A percentile compares a stretch with the other conserved stretches of the same genome.
phyloP scores from a whole-genome alignment of 1,140 invertebrate genomes.

The Penaeus indicus region DNA sequence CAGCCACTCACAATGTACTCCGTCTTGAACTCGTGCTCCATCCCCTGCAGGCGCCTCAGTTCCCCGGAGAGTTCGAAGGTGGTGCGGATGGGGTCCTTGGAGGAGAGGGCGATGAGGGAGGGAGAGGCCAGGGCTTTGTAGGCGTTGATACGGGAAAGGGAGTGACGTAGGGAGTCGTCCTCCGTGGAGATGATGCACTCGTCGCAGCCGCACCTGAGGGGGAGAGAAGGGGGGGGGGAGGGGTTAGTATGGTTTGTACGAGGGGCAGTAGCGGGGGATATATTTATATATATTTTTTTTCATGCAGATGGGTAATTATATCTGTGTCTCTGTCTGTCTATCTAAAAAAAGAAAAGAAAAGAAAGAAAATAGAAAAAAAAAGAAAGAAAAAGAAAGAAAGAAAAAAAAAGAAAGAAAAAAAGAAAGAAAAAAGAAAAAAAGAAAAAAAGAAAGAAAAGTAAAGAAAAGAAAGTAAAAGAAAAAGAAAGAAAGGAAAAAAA shows the following conservation, averaged over 20 bases:
- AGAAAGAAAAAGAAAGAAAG: background rate
- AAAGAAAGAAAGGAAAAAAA: too few relatives aligned
- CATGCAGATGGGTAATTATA: too few relatives aligned
- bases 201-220: constrained; percentile 81
- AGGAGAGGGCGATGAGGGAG: constrained; percentile 91
- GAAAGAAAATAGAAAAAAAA: too few relatives aligned
- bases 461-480: background rate
- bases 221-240: background rate
- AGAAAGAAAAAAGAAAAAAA: too few relatives aligned
- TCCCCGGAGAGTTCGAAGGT: constrained; percentile 95
- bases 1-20: constrained; percentile 76
- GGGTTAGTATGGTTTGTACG: background rate
- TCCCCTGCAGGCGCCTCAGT: constrained; percentile 83
- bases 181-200: constrained; percentile 85
- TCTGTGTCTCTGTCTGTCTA: too few relatives aligned
- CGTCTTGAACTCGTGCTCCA: constrained; percentile 94
- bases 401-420: background rate
- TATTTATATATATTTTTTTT: too few relatives aligned
- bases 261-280: too few relatives aligned
- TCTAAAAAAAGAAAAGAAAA: too few relatives aligned
- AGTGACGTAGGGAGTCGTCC: constrained; percentile 84
- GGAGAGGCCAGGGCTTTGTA: constrained; percentile 91
- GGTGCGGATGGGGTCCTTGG: constrained; percentile 90
- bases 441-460: too few relatives aligned
- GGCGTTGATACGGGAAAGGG: constrained; percentile 92